Conservation (phyloP, 2,888 invertebrate genomes). For the Eilema griseolum region DNA sequence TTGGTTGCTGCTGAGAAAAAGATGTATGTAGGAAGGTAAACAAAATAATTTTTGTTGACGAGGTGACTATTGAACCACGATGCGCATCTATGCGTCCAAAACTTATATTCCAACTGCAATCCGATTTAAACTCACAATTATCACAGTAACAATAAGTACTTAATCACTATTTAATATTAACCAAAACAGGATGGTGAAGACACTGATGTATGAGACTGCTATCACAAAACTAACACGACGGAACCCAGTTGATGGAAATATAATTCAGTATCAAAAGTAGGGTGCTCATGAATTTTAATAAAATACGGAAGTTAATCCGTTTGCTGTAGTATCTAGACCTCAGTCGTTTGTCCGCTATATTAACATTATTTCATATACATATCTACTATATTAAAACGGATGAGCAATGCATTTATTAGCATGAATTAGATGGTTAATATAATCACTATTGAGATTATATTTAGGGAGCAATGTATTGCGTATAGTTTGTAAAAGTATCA, state of each 20-base stretch:
- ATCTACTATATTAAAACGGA: constrained; percentile 21
- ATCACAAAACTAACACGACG: constrained; percentile 35
- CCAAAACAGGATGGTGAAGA: constrained; percentile 24
- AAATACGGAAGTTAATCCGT: constrained; percentile 45
- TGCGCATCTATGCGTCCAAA: neutral
- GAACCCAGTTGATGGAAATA: constrained; percentile 47
- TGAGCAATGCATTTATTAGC: neutral
- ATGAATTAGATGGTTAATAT: neutral
- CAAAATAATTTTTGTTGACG: too few species aligned
- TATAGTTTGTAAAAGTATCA: neutral
- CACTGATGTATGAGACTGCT: constrained; percentile 30
- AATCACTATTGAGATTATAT: neutral
- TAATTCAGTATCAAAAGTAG: constrained; percentile 51
- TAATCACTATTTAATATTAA: constrained; percentile 21
- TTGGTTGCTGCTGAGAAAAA: too few species aligned
- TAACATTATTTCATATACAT: constrained; percentile 38
- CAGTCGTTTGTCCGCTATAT: constrained; percentile 33
- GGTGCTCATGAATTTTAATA: constrained; percentile 61
- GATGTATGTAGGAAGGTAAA: too few species aligned
- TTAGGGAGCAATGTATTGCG: neutral
- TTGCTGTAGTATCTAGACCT: constrained; percentile 33
- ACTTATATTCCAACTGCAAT: neutral
- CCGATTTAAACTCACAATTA: neutral
- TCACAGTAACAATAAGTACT: constrained; percentile 10
- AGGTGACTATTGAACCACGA: neutral